Evolutionary conservation across 2,113 vertebrate genomes (phyloP).

Genomic region (Cephalopholis sonnerati): DNA sequence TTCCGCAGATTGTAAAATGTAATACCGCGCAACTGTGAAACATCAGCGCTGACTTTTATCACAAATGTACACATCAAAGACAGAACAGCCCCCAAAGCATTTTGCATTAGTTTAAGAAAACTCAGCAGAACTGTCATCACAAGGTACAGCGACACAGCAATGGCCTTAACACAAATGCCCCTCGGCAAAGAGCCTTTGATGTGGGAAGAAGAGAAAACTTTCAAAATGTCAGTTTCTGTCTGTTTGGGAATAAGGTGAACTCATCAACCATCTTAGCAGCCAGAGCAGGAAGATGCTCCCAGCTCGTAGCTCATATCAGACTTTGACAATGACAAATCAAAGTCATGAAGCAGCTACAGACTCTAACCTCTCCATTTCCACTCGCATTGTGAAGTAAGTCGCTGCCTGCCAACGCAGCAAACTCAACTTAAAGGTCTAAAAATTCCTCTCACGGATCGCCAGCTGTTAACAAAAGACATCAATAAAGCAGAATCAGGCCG

Average conservation of each 20-base stretch:
- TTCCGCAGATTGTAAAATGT: slow-evolving; percentile 53
- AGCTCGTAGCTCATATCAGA: slow-evolving; percentile 36
- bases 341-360: slow-evolving; percentile 46
- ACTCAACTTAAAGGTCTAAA: slow-evolving; percentile 55
- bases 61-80: slow-evolving; percentile 62
- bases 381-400: slow-evolving; percentile 29
- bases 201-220: slow-evolving; percentile 47
- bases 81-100: slow-evolving; percentile 37
- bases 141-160: slow-evolving; percentile 37
- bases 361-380: slow-evolving; percentile 36
- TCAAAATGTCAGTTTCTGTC: slow-evolving; percentile 45
- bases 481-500: slow-evolving; percentile 21
- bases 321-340: slow-evolving; percentile 71
- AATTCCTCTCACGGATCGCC: slow-evolving; percentile 40
- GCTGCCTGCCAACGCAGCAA: slow-evolving; percentile 53
- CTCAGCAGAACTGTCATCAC: slow-evolving; percentile 68
- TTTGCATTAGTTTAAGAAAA: slow-evolving; percentile 58
- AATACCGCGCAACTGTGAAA: slow-evolving; percentile 54
- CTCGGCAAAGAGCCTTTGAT: slow-evolving; percentile 52
- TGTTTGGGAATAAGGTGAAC: slow-evolving; percentile 40
- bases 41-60: slow-evolving; percentile 58
- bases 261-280: slow-evolving; percentile 46
- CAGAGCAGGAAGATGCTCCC: slow-evolving; percentile 22
- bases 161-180: slow-evolving; percentile 56
- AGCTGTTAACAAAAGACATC: slow-evolving; percentile 56